phyloP scores from a whole-genome alignment of 92 coral and sea anemone genomes.

The Porites evermanni region DNA sequence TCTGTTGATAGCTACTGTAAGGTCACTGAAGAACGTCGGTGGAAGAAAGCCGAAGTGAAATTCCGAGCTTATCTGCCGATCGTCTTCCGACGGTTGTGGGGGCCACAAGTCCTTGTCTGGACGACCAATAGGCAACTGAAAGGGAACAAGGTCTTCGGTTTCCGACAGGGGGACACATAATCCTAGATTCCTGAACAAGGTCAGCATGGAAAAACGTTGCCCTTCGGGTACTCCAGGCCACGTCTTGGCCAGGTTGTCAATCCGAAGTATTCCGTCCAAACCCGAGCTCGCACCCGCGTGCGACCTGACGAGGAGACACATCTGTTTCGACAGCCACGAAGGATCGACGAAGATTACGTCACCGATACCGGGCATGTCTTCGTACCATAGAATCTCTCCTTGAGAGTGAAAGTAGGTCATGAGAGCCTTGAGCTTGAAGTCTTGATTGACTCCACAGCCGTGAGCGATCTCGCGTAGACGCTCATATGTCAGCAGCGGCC shows the following conservation, averaged over 20 bases:
- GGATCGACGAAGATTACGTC: constrained; percentile 82
- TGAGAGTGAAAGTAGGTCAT: constrained; percentile 88
- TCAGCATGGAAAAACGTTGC: constrained; percentile 56
- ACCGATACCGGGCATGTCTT: constrained; percentile 78
- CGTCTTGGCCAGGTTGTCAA: constrained; percentile 65
- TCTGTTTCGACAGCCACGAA: constrained; percentile 78
- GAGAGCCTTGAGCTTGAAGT: constrained; percentile 83
- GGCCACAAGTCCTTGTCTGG: constrained; percentile 82
- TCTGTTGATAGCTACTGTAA: constrained; percentile 62
- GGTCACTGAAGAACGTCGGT: constrained; percentile 87
- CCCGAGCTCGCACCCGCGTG: constrained; percentile 62
- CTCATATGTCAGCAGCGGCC: constrained; percentile 78
- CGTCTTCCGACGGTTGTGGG: constrained; percentile 47
- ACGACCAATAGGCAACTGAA: constrained; percentile 76
- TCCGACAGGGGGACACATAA: constrained; percentile 74
- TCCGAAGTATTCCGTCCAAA: constrained; percentile 73
- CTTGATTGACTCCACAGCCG: constrained; percentile 90
- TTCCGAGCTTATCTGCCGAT: constrained; percentile 76
- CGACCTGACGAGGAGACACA: constrained; percentile 67
- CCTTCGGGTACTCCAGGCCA: constrained; percentile 75
- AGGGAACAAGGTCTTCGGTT: constrained; percentile 76
- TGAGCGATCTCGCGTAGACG: constrained; percentile 78
- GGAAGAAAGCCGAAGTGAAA: constrained; percentile 84
- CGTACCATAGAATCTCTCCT: constrained; percentile 93
- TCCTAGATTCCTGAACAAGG: constrained; percentile 76